phyloP scores from a whole-genome alignment of 2,888 invertebrate genomes.

The Lasioglossum marginatum region DNA sequence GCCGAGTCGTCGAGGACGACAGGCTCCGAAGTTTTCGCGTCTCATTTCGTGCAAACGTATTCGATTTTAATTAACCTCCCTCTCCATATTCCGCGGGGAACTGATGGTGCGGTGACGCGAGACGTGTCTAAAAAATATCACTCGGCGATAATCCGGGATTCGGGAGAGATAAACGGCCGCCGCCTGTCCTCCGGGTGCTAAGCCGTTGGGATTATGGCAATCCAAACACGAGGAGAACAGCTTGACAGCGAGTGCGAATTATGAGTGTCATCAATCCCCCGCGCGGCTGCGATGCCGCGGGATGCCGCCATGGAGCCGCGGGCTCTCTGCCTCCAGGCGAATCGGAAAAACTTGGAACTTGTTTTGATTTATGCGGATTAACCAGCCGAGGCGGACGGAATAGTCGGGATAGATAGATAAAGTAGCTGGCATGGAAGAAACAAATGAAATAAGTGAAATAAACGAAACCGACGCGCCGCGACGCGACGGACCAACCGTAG shows the following conservation, averaged over 20 bases:
- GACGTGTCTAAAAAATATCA: constrained; percentile 30
- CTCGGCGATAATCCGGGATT: constrained; percentile 38
- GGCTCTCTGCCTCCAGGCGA: constrained; percentile 21
- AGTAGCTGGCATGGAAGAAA: constrained; percentile 1
- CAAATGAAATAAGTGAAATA: constrained; percentile 12
- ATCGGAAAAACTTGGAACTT: constrained; percentile 59
- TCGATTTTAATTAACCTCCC: constrained; percentile 39
- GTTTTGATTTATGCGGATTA: constrained; percentile 65
- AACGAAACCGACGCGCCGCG: not conserved
- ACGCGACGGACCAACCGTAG: not conserved
- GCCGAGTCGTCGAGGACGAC: not conserved
- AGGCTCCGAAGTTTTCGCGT: not conserved
- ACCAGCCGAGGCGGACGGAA: constrained; percentile 17
- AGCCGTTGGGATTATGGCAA: constrained; percentile 79
- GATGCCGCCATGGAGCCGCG: not conserved
- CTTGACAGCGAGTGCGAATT: constrained; percentile 74
- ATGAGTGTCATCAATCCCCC: constrained; percentile 79
- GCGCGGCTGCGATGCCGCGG: not conserved
- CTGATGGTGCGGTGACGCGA: not conserved
- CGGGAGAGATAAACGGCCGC: constrained; percentile 43
- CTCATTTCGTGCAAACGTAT: constrained; percentile 7
- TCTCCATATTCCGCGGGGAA: not conserved
- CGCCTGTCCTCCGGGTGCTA: constrained; percentile 64
- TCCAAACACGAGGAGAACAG: constrained; percentile 65
- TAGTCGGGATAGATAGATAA: constrained; percentile 20